Evolutionary conservation across 2,888 invertebrate genomes (phyloP), one percentile per base, ranked within the genome.

Genomic region (Callimorpha dominula): DNA sequence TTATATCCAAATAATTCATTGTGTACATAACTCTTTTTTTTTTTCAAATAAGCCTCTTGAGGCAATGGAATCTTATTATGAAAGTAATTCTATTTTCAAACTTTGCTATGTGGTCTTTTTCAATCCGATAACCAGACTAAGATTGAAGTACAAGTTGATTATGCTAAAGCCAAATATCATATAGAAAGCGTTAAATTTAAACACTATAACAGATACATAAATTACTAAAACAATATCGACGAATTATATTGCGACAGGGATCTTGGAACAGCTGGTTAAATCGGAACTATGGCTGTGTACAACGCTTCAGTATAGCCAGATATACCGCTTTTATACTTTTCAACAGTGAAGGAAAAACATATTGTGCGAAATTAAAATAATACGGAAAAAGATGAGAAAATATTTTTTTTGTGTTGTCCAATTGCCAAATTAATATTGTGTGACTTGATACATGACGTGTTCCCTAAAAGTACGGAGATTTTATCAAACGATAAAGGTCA

Each of bases 1-100:
- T 73, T 68, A 72, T 73, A 79, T 74, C 50, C 66, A 65, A 76
- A 67, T 76, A 57, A 82, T 80, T 78, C 77, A 80, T 81, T 81
- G 80, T 71, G 72, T 70, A 70, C 57, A 70, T 63, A 64, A 63
- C n/a, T 31, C 46, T 54, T 40, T 43, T 42, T 42, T 43, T 20
- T 20, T 20, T 14, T 46, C 9, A 46, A n/a, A 57, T 31, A 20
- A 12, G 20, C 14, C 31, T 20, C 11, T 17, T 17, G 7, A 12
- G 4, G 3, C 31, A 43, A 43, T 43, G 8, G 7, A 67, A 43
- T 43, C 42, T 12, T 57, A 20, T 14, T 1, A 67, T 42, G 54
- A 68, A 68, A 57, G 57, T 43, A 57, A 43, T 57, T 20, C 8
- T 14, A 14, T 6, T 60, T 31, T 60, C 20, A 14, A 60, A 60